Conservation (phyloP, 1,140 invertebrate species). For the Bactericera cockerelli region DNA sequence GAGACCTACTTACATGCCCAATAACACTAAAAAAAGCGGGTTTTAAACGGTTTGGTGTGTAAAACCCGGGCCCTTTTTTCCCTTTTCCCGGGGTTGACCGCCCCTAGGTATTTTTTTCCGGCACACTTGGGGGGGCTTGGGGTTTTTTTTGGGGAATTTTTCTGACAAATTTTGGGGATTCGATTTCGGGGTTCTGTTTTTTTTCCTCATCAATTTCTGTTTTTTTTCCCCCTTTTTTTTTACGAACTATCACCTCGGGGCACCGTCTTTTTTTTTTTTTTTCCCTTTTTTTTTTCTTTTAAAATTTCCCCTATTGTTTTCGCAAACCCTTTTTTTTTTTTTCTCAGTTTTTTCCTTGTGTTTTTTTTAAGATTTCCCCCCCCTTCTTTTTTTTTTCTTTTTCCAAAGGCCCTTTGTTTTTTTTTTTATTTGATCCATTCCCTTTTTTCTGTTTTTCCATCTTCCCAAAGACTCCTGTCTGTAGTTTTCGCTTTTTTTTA, state of each 20-base stretch:
- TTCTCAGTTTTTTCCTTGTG: constrained; percentile 5
- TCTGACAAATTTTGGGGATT: constrained; percentile 35
- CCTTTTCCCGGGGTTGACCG: not conserved
- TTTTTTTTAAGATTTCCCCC: constrained; percentile 7
- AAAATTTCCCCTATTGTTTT: not conserved
- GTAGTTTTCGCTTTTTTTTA: not conserved
- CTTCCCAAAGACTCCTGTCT: not conserved
- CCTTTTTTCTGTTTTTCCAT: constrained; percentile 2
- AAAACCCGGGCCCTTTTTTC: not conserved
- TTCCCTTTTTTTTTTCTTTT: constrained; percentile 10
- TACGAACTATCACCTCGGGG: not conserved
- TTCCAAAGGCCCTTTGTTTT: constrained; percentile 6
- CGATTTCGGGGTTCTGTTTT: no score
- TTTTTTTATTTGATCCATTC: constrained; percentile 1
- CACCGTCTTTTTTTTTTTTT: constrained; percentile 2
- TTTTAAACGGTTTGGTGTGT: not conserved
- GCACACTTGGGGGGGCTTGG: no score
- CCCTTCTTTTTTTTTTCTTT: constrained; percentile 7
- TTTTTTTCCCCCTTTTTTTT: not conserved
- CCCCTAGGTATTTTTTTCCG: no score
- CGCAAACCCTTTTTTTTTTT: constrained; percentile 7
- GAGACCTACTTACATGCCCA: not conserved
- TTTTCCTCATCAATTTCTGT: not conserved
- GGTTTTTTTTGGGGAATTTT: no score
- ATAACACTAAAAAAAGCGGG: not conserved